Base-by-base conservation (phyloP, 92 coral and sea anemone genomes). In the Epizoanthus stellaris region DNA sequence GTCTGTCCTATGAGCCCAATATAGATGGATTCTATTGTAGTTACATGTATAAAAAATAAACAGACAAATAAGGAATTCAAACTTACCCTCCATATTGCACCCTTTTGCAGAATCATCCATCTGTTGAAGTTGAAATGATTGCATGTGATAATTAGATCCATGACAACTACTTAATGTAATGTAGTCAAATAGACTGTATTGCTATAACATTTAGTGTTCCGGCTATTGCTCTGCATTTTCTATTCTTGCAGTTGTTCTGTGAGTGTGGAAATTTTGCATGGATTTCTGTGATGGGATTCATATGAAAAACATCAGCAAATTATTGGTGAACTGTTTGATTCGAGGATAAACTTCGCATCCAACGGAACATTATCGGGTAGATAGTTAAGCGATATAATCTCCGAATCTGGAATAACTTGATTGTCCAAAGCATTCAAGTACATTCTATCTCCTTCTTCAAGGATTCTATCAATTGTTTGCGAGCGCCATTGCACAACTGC, bases 391-490 rank as follows among this genome's bases (percentile, higher is more conserved):
- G 42, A 21, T 74, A 52, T 74, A 9, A 74, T 74, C 63, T 21
- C 64, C 63, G 80, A 74, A 74, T 74, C 63, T 21, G 36, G 74
- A 8, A 81, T 67, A 67, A 59, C 66, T 81, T 82, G 86, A 52
- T 57, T 81, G 59, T 81, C 53, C 60, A 81, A 71, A 66, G 75
- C 49, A 14, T 81, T 43, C 62, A 80, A 80, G 25, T n/a, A 73
- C 77, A 73, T 73, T 73, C 77, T 17, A 23, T 36, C 84, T 21
- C 84, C 73, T 80, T 80, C 71, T 73, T 73, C 61, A 63, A 80
- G 73, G 60, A 62, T 23, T 63, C 60, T 53, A 30, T 62, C 57
- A 23, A 80, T 20, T 65, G 72, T 81, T 67, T 65, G 63, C 65
- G 76, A 65, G 75, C 21, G 60, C 85, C 76, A 81, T 54, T 36